These are phyloP conservation scores for Leucoma salicis DNA, from an alignment of 2,888 invertebrate species.

Conservation along the genomic window DNA sequence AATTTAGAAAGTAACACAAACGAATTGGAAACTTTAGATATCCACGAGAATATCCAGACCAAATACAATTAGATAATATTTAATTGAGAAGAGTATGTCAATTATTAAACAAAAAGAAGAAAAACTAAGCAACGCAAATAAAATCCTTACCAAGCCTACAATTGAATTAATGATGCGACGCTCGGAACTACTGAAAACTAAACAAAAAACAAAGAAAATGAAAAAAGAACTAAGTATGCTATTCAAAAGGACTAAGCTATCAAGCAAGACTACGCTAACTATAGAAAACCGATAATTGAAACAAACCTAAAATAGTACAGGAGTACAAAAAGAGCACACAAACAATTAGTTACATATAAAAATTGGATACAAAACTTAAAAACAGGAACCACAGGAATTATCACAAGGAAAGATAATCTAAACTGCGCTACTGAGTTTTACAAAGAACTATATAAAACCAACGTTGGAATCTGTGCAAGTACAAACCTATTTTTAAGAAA, in stretches of 20 bases:
- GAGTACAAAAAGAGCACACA: constrained; percentile 11
- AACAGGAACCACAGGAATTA: constrained; percentile 4
- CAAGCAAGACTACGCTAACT: background rate
- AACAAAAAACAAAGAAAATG: constrained; percentile 1
- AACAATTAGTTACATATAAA: constrained; percentile 8
- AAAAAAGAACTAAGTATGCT: constrained; percentile 2
- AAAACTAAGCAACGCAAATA: background rate
- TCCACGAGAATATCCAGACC: background rate
- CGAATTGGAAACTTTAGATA: background rate
- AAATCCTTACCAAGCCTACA: background rate
- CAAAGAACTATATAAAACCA: background rate
- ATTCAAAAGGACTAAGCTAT: background rate
- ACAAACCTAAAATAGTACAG: constrained; percentile 4
- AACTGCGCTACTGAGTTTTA: background rate
- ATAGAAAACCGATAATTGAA: background rate
- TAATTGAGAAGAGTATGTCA: no score
- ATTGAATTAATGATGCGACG: background rate
- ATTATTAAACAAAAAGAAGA: background rate
- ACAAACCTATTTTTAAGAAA: background rate
- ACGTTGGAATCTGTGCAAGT: background rate
- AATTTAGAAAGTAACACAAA: background rate
- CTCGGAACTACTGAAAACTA: background rate
- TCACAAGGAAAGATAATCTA: constrained; percentile 11
- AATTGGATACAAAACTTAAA: constrained; percentile 13
- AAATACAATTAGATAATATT: background rate